Evolutionary conservation across 2,113 vertebrate species (phyloP), one percentile per base, ranked within the genome.

Genomic region (Ranitomeya imitator): DNA sequence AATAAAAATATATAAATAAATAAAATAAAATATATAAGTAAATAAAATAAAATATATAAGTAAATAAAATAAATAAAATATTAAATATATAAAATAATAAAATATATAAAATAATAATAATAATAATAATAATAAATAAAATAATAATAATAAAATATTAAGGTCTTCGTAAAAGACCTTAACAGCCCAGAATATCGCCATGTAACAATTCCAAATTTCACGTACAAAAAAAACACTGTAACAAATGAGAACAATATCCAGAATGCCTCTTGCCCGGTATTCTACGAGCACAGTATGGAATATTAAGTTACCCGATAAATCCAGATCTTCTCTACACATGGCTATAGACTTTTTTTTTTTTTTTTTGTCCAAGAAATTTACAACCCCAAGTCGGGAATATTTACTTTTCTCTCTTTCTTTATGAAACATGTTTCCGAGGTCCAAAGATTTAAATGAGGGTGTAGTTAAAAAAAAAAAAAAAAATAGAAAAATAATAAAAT

Each of bases 371-470:
- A 87, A 87, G 78, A 79, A 87, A 69, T 87, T 87, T 87, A 87
- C 77, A 69, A 87, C 85, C 61, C 19, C 61, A 71, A 69, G 73
- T 80, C 77, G 80, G 52, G 31, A 52, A 87, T 65, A 79, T 79
- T 79, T 52, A 52, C 60, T 65, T 51, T 83, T 79, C 60, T 67
- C 54, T 63, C 61, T 74, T 74, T 26, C 52, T 52, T 76, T 69
- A 86, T 55, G 61, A 79, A 79, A 86, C 85, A 54, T 86, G 85
- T 51, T 67, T 67, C 61, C 78, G 80, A 54, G 52, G 23, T 79
- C 85, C 77, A 87, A 87, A 87, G 77, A 87, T 80, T 80, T 87
- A 80, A 87, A 80, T 59, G 60, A 86, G 85, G 85, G 74, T 55
- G 85, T 86, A 86, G 85, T 79, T 52, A 60, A 60, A 76, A 76